Conservation (phyloP, 2,113 vertebrate species). For the Cichladusa arquata region DNA sequence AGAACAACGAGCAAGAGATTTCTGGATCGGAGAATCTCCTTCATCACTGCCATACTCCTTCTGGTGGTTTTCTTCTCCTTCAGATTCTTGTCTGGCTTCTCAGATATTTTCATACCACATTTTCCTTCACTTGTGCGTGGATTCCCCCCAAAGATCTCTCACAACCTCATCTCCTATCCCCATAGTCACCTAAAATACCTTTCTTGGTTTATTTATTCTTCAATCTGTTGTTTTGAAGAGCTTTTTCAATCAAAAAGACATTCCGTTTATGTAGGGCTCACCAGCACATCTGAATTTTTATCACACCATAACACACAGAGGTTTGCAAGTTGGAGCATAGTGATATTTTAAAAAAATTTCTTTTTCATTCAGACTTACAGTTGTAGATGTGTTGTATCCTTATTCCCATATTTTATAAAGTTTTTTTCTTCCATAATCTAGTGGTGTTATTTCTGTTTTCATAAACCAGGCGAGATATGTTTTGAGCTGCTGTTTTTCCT, state of each 20-base stretch:
- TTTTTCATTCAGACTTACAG: background rate
- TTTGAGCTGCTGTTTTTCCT: background rate
- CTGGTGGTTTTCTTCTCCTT: background rate
- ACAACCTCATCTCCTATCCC: background rate
- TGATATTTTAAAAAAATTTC: background rate
- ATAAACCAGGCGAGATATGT: background rate
- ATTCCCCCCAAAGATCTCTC: background rate
- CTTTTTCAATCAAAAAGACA: background rate
- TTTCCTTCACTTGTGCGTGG: background rate
- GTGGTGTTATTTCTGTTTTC: background rate
- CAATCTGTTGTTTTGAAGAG: background rate
- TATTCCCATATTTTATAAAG: background rate
- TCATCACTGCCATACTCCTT: conserved; percentile 82
- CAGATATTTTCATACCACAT: background rate
- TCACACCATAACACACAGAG: background rate
- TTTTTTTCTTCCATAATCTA: background rate
- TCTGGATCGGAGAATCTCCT: conserved; percentile 82
- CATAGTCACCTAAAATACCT: background rate
- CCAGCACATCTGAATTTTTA: conserved; percentile 21
- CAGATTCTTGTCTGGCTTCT: background rate
- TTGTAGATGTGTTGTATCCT: background rate
- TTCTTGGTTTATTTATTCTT: background rate
- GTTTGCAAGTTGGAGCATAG: conserved; percentile 12
- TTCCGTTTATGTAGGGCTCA: conserved; percentile 62
- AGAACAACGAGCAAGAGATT: conserved; percentile 87